These are phyloP conservation scores for Patella vulgata DNA, from an alignment of 1,140 invertebrate species.

Conservation along the genomic window DNA sequence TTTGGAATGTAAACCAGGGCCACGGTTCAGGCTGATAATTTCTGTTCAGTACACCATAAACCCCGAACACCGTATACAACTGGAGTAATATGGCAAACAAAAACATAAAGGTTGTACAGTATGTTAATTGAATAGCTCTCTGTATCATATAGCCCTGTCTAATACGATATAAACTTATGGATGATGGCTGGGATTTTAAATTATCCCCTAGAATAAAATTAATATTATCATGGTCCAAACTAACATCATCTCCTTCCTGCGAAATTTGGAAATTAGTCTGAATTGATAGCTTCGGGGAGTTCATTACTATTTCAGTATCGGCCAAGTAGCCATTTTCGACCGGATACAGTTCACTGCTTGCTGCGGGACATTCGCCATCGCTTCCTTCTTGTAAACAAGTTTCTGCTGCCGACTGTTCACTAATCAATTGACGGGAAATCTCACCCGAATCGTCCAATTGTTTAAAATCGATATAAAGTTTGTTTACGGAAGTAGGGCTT, in stretches of 20 bases:
- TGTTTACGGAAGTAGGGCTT: too few species aligned
- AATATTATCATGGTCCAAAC: neutral
- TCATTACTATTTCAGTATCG: constrained; percentile 25
- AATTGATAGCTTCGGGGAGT: constrained; percentile 1
- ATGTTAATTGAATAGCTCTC: constrained; percentile 22
- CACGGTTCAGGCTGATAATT: constrained; percentile 22
- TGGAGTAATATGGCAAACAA: constrained; percentile 30
- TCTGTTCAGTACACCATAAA: constrained; percentile 23
- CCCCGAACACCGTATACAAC: constrained; percentile 30
- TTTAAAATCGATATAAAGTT: too few species aligned
- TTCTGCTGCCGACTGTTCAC: too few species aligned
- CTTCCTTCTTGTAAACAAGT: too few species aligned
- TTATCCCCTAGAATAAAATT: constrained; percentile 5
- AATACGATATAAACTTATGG: constrained; percentile 26
- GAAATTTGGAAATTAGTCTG: neutral
- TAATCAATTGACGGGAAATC: too few species aligned
- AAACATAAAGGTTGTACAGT: constrained; percentile 27
- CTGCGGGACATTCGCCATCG: too few species aligned
- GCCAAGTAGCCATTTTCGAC: constrained; percentile 33
- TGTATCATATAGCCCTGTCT: constrained; percentile 30
- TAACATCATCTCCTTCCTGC: neutral
- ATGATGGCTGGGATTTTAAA: constrained; percentile 4
- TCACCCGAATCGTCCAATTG: too few species aligned
- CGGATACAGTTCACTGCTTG: too few species aligned
- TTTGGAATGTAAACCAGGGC: constrained; percentile 31